Percentiles rank a stretch among this genome's conserved stretches.
phyloP scores from a whole-genome alignment of 2,888 invertebrate species.

The Calliscelio sp. region DNA sequence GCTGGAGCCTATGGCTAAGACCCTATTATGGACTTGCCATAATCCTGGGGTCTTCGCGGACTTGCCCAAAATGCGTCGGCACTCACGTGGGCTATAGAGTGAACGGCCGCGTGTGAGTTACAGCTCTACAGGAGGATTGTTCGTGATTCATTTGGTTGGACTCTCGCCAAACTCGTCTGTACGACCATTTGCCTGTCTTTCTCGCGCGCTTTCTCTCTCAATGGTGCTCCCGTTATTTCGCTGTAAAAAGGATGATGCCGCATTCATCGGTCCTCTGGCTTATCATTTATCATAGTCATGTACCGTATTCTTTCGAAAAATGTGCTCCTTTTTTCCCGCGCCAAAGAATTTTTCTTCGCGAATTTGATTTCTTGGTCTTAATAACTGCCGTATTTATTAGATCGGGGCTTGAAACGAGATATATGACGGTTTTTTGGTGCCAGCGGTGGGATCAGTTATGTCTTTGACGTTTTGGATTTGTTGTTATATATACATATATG shows the following conservation, averaged over 20 bases:
- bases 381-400: conserved; percentile 34
- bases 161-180: conserved; percentile 79
- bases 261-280: conserved; percentile 60
- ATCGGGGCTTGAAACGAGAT: background rate
- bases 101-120: conserved; percentile 77
- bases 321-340: conserved; percentile 44
- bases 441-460: too few species aligned
- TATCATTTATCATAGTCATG: conserved; percentile 63
- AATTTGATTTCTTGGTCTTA: conserved; percentile 44
- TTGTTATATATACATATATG: too few species aligned
- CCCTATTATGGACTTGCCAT: conserved; percentile 60
- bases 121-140: conserved; percentile 76
- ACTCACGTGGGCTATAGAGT: conserved; percentile 63
- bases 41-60: conserved; percentile 59
- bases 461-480: too few species aligned
- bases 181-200: conserved; percentile 52
- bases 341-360: conserved; percentile 41
- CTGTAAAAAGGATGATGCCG: conserved; percentile 63
- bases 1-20: conserved; percentile 61
- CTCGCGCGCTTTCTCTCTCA: conserved; percentile 51
- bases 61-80: conserved; percentile 57
- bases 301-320: conserved; percentile 59
- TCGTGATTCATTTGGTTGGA: conserved; percentile 82
- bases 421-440: too few species aligned
- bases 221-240: conserved; percentile 50